phyloP scores from a whole-genome alignment of 1,140 invertebrate species.

The Heliconius himera region DNA sequence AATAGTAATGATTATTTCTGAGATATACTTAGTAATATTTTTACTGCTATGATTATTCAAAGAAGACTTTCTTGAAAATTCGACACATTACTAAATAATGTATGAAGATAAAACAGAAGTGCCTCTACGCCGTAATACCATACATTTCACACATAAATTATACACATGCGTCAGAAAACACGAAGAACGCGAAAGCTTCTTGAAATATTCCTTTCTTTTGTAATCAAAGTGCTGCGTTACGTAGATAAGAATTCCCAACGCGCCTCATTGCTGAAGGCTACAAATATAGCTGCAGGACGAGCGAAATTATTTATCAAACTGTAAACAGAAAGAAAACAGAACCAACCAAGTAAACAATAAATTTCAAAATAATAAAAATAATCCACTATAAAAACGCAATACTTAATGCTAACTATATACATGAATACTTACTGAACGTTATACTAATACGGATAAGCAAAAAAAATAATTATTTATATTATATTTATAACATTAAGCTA shows the following conservation, averaged over 20 bases:
- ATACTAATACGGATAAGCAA: neutral
- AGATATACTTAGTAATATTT: neutral
- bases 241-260: constrained; percentile 75
- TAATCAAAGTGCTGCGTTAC: constrained; percentile 78
- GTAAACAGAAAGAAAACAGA: constrained; percentile 15
- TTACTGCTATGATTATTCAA: constrained; percentile 16
- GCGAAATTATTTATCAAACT: constrained; percentile 74
- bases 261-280: constrained; percentile 55
- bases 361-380: no score
- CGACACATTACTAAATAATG: neutral
- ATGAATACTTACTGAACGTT: no score
- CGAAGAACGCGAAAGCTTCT: constrained; percentile 68
- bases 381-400: no score
- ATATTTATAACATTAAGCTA: neutral
- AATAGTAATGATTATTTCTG: neutral
- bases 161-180: constrained; percentile 60
- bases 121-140: constrained; percentile 48
- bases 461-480: neutral
- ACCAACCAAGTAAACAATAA: neutral
- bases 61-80: neutral
- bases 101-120: constrained; percentile 26
- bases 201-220: constrained; percentile 77
- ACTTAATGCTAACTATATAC: no score
- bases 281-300: constrained; percentile 51
- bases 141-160: constrained; percentile 70